Conservation (phyloP, 1,140 invertebrate genomes). For the Mactra quadrangularis region DNA sequence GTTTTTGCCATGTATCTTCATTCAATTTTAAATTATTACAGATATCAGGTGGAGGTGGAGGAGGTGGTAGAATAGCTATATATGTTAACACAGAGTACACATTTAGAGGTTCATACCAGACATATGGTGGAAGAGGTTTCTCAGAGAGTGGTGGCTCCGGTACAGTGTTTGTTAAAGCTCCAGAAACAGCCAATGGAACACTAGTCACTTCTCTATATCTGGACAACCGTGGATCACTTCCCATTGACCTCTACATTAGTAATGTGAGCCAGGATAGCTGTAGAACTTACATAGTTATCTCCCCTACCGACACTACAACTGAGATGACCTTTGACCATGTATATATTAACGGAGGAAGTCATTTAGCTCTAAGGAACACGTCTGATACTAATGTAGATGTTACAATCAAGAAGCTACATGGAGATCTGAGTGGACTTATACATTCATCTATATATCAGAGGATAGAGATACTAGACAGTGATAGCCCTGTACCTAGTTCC, state of each 20-base stretch:
- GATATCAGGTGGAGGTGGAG: conserved; percentile 73
- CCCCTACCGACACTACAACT: conserved; percentile 32
- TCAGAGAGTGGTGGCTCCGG: conserved; percentile 73
- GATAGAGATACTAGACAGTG: conserved; percentile 66
- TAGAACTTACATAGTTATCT: conserved; percentile 69
- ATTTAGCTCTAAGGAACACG: conserved; percentile 69
- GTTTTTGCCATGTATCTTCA: no score
- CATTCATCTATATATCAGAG: conserved; percentile 69
- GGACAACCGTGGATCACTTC: conserved; percentile 71
- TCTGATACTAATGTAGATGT: conserved; percentile 52
- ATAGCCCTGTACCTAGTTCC: conserved; percentile 72
- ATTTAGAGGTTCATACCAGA: conserved; percentile 68
- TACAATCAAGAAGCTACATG: conserved; percentile 68
- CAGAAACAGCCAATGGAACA: conserved; percentile 35
- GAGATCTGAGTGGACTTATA: conserved; percentile 75
- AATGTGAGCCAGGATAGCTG: conserved; percentile 66
- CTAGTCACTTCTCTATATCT: conserved; percentile 64
- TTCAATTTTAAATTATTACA: conserved; percentile 51
- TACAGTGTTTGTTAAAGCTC: conserved; percentile 68
- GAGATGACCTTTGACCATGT: conserved; percentile 67
- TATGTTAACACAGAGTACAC: conserved; percentile 60
- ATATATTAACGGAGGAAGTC: conserved; percentile 67
- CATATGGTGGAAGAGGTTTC: conserved; percentile 71
- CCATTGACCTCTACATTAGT: conserved; percentile 64
- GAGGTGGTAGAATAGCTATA: conserved; percentile 74